Evolutionary conservation across 2,113 vertebrate species (phyloP), one percentile per base, ranked within the genome.

Genomic region (Ceyx cyanopectus): DNA sequence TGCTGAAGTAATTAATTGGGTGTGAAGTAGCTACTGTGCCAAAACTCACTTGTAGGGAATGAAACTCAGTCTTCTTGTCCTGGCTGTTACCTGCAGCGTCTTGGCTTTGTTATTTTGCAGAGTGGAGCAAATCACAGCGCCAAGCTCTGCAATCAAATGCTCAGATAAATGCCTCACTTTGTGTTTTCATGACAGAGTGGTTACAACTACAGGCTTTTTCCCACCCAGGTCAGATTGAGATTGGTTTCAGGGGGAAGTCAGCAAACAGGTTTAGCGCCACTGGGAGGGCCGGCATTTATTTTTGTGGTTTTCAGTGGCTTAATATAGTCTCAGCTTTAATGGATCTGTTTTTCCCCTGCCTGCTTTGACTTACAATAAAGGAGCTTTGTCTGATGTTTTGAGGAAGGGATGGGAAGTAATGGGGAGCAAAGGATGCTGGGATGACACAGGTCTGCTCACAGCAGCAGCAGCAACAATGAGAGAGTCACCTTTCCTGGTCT

Each of bases 1-100:
- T 93, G 95, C 87, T 97, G 98, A 97, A 97, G 95, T 98, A 98
- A 98, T 98, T 98, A 97, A 98, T 97, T 97, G 96, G 95, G 97
- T 97, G 97, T 97, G 97, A 98, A 97, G 87, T 41, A 63, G 94
- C 96, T 96, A 92, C 89, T 67, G 89, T 97, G 97, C 97, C 97
- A 98, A 97, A 97, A 97, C 67, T 95, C 94, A 93, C 96, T 97
- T 94, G 94, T 63, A 86, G 86, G 95, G 95, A 94, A 81, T 7
- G 50, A 96, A 89, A 85, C 66, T 93, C 16, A 95, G 94, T 94
- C 68, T 87, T 94, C 93, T 96, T 97, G 81, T 66, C 46, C 90
- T 89, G 91, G 26, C 85, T 96, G 89, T 91, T 96, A 91, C 96
- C 65, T 96, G 89, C 94, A 81, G 90, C 26, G 62, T 94, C 94